A percentile compares a stretch with the other conserved stretches of the same genome.
These are phyloP conservation scores for Cydia splendana DNA, from an alignment of 1,140 invertebrate genomes.

Conservation along the genomic window DNA sequence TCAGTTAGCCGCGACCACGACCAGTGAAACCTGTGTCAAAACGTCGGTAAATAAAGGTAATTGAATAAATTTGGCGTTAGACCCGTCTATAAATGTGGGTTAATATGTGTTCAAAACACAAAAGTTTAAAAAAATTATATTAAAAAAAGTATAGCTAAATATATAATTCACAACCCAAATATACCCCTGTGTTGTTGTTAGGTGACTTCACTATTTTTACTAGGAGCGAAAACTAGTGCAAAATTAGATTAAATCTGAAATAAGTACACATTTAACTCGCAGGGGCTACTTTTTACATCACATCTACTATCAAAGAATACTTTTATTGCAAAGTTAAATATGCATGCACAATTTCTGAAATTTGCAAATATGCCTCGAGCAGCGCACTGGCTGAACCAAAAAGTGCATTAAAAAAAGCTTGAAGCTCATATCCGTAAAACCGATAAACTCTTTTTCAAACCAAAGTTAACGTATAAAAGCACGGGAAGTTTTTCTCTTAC, in stretches of 20 bases:
- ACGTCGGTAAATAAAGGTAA: no score
- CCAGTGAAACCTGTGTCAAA: no score
- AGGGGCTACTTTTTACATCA: not conserved
- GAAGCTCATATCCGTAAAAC: conserved; percentile 37
- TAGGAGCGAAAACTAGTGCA: not conserved
- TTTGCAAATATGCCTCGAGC: conserved; percentile 1
- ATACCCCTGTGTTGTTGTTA: no score
- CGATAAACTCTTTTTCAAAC: conserved; percentile 64
- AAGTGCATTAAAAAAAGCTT: conserved; percentile 24
- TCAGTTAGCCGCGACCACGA: no score
- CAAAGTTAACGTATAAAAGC: conserved; percentile 63
- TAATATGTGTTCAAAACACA: no score
- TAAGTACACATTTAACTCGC: not conserved
- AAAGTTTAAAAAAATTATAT: no score
- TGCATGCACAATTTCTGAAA: not conserved
- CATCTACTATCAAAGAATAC: not conserved
- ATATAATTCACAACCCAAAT: no score
- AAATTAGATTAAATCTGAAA: not conserved
- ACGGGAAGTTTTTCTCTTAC: conserved; percentile 55
- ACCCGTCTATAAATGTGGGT: no score
- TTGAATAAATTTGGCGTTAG: no score
- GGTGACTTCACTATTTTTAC: no score
- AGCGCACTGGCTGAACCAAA: conserved; percentile 18
- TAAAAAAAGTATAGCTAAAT: no score
- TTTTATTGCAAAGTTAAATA: conserved; percentile 10